phyloP scores from a whole-genome alignment of 2,113 vertebrate species.

The Phrynocephalus versicolor region DNA sequence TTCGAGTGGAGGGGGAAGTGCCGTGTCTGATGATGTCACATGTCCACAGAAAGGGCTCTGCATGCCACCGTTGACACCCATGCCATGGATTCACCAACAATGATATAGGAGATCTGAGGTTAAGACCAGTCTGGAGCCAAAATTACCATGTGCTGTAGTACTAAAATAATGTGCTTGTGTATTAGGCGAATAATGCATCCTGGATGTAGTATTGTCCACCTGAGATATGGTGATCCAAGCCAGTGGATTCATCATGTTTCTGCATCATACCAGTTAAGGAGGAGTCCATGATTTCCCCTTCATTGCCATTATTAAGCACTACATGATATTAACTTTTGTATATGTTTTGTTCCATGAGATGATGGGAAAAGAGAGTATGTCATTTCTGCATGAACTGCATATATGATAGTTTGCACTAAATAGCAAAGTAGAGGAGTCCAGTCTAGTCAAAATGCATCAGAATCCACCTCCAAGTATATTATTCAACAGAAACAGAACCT shows the following conservation, averaged over 20 bases:
- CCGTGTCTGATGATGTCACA: too few species aligned
- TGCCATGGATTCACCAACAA: too few species aligned
- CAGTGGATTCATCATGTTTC: not conserved
- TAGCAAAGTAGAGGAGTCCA: not conserved
- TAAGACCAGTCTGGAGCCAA: not conserved
- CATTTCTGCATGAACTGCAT: too few species aligned
- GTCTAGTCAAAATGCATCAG: not conserved
- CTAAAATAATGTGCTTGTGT: not conserved
- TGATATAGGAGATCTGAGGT: too few species aligned
- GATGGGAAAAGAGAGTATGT: too few species aligned
- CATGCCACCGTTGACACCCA: too few species aligned
- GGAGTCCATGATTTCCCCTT: not conserved
- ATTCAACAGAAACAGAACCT: not conserved
- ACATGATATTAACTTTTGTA: not conserved
- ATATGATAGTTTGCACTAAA: not conserved
- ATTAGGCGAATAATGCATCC: too few species aligned
- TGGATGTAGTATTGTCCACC: not conserved
- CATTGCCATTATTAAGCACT: not conserved
- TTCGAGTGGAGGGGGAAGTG: too few species aligned
- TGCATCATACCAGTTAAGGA: not conserved
- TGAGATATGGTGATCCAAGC: not conserved
- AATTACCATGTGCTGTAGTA: not conserved
- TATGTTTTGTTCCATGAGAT: not conserved
- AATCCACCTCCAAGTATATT: not conserved
- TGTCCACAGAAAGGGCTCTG: too few species aligned